A percentile compares a stretch with the other conserved stretches of the same genome.
Evolutionary conservation across 2,888 invertebrate genomes (phyloP).

Genomic region (Cephus rjabovi): DNA sequence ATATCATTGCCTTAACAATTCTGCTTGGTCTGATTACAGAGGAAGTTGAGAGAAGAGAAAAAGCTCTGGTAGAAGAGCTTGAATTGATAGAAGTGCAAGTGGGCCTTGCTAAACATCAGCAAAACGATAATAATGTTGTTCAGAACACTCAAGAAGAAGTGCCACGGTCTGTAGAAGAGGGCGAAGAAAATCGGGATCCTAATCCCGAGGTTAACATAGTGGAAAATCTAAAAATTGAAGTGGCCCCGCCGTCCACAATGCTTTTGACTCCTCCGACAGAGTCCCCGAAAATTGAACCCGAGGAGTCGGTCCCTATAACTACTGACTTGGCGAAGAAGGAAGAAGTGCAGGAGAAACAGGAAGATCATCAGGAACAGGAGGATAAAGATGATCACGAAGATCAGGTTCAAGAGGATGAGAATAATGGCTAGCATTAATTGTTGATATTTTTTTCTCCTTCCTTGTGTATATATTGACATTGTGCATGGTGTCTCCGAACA

Average conservation of each 20-base stretch:
- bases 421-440: conserved; percentile 53
- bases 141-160: conserved; percentile 20
- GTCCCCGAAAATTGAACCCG: background rate
- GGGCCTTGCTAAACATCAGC: conserved; percentile 51
- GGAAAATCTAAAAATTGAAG: conserved; percentile 30
- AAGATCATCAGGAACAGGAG: conserved; percentile 9
- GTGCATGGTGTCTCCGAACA: background rate
- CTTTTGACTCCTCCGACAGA: background rate
- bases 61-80: conserved; percentile 53
- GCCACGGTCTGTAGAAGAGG: conserved; percentile 41
- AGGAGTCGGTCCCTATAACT: background rate
- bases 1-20: background rate
- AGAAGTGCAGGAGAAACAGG: conserved; percentile 20
- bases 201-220: conserved; percentile 51
- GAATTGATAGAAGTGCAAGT: conserved; percentile 58
- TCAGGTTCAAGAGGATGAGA: conserved; percentile 40
- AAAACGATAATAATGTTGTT: conserved; percentile 35
- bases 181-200: conserved; percentile 60
- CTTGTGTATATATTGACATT: conserved; percentile 34
- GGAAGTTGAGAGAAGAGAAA: conserved; percentile 59
- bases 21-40: conserved; percentile 39
- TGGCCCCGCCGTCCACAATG: background rate
- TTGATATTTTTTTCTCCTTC: conserved; percentile 20
- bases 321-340: conserved; percentile 32
- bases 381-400: background rate